A percentile compares a stretch with the other conserved stretches of the same genome.
Evolutionary conservation across 2,113 vertebrate species (phyloP).

Genomic region (Etheostoma cragini): DNA sequence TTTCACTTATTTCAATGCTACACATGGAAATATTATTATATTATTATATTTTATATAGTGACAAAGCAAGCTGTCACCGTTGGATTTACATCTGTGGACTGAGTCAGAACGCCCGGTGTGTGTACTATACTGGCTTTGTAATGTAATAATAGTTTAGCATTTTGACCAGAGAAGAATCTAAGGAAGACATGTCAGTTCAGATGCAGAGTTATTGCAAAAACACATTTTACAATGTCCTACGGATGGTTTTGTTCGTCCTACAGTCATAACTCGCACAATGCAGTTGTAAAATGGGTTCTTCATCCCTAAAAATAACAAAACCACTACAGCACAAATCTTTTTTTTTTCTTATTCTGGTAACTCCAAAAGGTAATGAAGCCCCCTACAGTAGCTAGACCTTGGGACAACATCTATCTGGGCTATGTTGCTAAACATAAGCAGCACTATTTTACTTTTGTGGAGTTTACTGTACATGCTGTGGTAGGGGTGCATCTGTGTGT

Average conservation of each 20-base stretch:
- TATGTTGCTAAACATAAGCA: conserved; percentile 5
- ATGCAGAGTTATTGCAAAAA: background rate
- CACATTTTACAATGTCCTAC: background rate
- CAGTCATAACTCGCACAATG: background rate
- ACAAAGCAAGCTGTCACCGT: background rate
- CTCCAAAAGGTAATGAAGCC: background rate
- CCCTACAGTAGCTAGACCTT: background rate
- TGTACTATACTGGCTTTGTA: background rate
- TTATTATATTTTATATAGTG: background rate
- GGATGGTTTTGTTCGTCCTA: background rate
- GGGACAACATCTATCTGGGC: background rate
- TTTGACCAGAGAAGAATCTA: background rate
- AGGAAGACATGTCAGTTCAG: background rate
- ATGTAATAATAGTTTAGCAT: background rate
- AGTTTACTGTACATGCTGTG: conserved; percentile 35
- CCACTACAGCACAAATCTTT: background rate
- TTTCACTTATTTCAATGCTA: background rate
- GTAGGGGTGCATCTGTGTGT: conserved; percentile 10
- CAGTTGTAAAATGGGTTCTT: conserved; percentile 4
- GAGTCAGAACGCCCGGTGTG: background rate
- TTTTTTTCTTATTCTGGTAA: background rate
- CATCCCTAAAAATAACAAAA: background rate
- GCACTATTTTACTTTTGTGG: conserved; percentile 20
- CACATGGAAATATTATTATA: background rate
- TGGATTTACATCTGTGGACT: background rate